These are phyloP conservation scores for Laspeyria flexula DNA, from an alignment of 2,888 invertebrate genomes.

Conservation along the genomic window DNA sequence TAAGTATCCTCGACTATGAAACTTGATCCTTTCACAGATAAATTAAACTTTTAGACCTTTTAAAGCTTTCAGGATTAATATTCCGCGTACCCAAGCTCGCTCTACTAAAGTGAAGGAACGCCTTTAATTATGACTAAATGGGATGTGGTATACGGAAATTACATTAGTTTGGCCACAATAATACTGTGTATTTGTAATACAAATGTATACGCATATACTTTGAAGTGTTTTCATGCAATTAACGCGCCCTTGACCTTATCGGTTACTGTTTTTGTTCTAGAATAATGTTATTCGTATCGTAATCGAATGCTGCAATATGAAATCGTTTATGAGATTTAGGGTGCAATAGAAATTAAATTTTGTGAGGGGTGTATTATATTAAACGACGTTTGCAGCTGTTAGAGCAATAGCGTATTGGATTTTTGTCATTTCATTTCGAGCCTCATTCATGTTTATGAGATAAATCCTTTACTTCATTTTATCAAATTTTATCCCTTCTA, in stretches of 20 bases:
- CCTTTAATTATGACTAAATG: conserved; percentile 28
- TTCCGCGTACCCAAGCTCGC: conserved; percentile 11
- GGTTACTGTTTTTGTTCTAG: conserved; percentile 4
- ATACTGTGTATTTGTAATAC: not conserved
- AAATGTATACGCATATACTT: conserved; percentile 6
- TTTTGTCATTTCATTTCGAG: too few relatives aligned
- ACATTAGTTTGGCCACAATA: conserved; percentile 14
- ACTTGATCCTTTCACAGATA: not conserved
- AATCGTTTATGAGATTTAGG: conserved; percentile 24
- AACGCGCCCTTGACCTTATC: conserved; percentile 11
- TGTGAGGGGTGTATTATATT: conserved; percentile 5
- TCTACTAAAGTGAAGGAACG: conserved; percentile 18
- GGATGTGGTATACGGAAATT: conserved; percentile 24
- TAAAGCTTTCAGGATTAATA: conserved; percentile 26
- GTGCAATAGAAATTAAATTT: conserved; percentile 19
- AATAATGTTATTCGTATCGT: conserved; percentile 14
- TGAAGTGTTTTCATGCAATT: conserved; percentile 14
- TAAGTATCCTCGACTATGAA: not conserved
- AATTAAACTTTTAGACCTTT: conserved; percentile 1
- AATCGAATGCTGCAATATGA: conserved; percentile 10
- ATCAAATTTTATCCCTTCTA: too few relatives aligned
- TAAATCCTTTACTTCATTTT: too few relatives aligned
- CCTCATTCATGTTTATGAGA: too few relatives aligned
- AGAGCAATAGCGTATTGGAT: too few relatives aligned
- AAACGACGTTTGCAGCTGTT: not conserved